phyloP scores from a whole-genome alignment of 2,888 invertebrate species.

The Cordilura impudica region DNA sequence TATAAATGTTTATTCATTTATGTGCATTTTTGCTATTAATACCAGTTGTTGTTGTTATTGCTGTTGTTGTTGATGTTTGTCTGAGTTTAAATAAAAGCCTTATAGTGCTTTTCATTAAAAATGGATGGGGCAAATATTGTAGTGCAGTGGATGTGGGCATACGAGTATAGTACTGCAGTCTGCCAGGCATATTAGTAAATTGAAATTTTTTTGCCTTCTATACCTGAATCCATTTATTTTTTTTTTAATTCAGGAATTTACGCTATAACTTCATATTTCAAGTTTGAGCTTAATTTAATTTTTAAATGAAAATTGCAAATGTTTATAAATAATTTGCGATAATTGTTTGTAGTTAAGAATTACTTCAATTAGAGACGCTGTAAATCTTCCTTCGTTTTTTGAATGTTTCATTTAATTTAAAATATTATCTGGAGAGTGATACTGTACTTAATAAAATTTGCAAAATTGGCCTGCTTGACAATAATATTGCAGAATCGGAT shows the following conservation, averaged over 20 bases:
- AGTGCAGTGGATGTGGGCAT: background rate
- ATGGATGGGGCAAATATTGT: background rate
- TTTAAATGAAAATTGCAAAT: too few species aligned
- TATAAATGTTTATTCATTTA: background rate
- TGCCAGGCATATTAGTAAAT: conserved; percentile 61
- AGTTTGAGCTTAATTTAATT: conserved; percentile 32
- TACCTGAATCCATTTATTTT: conserved; percentile 46
- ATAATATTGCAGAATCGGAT: too few species aligned
- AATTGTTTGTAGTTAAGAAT: too few species aligned
- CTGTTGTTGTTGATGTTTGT: conserved; percentile 34
- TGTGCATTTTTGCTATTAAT: background rate
- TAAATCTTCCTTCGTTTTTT: too few species aligned
- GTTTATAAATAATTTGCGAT: too few species aligned
- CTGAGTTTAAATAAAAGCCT: conserved; percentile 45
- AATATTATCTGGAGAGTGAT: too few species aligned
- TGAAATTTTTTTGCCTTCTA: conserved; percentile 53
- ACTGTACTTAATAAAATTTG: too few species aligned
- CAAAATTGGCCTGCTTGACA: too few species aligned
- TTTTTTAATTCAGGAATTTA: conserved; percentile 38
- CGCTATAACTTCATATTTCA: conserved; percentile 44
- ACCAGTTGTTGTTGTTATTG: too few species aligned
- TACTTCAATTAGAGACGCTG: too few species aligned
- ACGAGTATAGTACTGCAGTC: conserved; percentile 18
- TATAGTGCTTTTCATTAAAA: conserved; percentile 42
- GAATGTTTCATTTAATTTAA: too few species aligned